Percentiles rank a stretch among this genome's conserved stretches.
These are phyloP conservation scores for Schizaphis graminum DNA, from an alignment of 2,888 invertebrate species.

Conservation along the genomic window DNA sequence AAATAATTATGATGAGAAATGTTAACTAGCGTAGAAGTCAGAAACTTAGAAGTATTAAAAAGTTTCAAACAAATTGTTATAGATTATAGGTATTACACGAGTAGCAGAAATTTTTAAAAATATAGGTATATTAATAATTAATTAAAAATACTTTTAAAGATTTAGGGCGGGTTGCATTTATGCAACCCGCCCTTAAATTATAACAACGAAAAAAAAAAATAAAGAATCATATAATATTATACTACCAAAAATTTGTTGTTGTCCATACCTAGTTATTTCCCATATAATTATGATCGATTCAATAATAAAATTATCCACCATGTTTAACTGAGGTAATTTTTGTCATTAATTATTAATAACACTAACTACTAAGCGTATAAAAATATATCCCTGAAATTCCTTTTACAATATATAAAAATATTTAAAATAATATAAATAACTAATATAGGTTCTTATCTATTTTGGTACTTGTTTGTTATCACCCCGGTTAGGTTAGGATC, in stretches of 20 bases:
- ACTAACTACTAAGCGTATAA: not conserved
- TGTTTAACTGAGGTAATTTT: not conserved
- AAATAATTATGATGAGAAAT: not conserved
- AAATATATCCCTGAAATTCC: slow-evolving; percentile 22
- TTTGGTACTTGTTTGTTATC: not conserved
- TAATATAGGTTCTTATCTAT: slow-evolving; percentile 23
- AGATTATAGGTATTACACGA: not conserved
- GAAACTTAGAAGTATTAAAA: not conserved
- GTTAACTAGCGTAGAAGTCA: not conserved
- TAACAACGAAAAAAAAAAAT: not conserved
- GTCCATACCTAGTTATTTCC: not conserved
- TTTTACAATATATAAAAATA: not conserved
- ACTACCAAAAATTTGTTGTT: not conserved
- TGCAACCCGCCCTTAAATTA: no score
- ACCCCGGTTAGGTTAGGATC: no score
- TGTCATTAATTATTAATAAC: not conserved
- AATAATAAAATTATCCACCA: not conserved
- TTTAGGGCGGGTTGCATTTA: no score
- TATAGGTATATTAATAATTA: not conserved
- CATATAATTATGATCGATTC: not conserved
- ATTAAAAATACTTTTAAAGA: not conserved
- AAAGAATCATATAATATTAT: not conserved
- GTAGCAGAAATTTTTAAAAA: not conserved
- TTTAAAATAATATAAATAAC: slow-evolving; percentile 1
- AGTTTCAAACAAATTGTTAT: not conserved